Conservation (phyloP, 2,797 vertebrate genomes). For the Sebastolobus alascanus region DNA sequence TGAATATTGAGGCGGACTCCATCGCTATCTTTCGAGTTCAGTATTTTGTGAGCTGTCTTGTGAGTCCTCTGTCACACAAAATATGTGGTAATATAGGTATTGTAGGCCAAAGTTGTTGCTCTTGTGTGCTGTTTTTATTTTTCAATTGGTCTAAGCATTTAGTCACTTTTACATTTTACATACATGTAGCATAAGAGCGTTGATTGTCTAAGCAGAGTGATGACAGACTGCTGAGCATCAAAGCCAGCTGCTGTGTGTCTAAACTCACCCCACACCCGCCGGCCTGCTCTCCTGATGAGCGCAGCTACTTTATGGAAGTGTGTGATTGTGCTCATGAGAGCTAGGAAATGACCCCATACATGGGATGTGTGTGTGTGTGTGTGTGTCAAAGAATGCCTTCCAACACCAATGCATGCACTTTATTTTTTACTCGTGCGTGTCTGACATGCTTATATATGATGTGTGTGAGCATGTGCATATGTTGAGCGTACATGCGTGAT, state of each 20-base stretch:
- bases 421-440: slow-evolving; percentile 12
- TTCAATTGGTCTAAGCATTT: slow-evolving; percentile 4
- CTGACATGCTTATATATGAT: slow-evolving; percentile 46
- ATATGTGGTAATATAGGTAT: background rate
- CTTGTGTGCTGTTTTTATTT: slow-evolving; percentile 2
- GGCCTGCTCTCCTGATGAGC: slow-evolving; percentile 55
- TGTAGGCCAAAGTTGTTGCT: slow-evolving; percentile 3
- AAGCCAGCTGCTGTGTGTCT: slow-evolving; percentile 61
- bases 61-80: slow-evolving; percentile 7
- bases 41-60: slow-evolving; percentile 3
- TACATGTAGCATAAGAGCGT: slow-evolving; percentile 25
- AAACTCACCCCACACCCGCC: slow-evolving; percentile 36
- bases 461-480: slow-evolving; percentile 39
- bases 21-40: slow-evolving; percentile 6
- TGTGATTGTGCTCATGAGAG: slow-evolving; percentile 51
- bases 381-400: slow-evolving; percentile 28
- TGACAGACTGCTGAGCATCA: slow-evolving; percentile 52
- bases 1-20: slow-evolving; percentile 32
- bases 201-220: slow-evolving; percentile 31
- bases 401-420: slow-evolving; percentile 28
- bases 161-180: slow-evolving; percentile 35
- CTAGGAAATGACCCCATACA: slow-evolving; percentile 46
- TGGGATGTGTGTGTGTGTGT: slow-evolving; percentile 13
- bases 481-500: slow-evolving; percentile 61
- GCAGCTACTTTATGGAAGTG: slow-evolving; percentile 46